These are phyloP conservation scores for Lichenostomus cassidix DNA, from an alignment of 2,113 vertebrate species.

Conservation along the genomic window DNA sequence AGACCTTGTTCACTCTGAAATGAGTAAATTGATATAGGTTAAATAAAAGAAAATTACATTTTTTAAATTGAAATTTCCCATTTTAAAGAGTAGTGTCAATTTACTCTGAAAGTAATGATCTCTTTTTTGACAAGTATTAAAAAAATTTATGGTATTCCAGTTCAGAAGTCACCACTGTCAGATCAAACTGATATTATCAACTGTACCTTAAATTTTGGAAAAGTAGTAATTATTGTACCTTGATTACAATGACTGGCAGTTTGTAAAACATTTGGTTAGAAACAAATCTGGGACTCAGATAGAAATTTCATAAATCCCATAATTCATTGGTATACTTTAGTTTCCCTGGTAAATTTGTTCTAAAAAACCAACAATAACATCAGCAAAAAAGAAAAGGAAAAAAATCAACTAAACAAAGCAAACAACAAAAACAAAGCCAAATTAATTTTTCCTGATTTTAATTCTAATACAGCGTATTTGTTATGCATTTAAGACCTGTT, in stretches of 20 bases:
- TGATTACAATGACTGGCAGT: neutral
- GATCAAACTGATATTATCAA: neutral
- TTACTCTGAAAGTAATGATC: neutral
- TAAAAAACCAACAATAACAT: fast-evolving
- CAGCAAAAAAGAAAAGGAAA: neutral
- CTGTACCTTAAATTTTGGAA: neutral
- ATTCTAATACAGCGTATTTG: fast-evolving
- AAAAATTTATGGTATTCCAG: neutral
- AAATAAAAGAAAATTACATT: neutral
- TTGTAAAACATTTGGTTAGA: neutral
- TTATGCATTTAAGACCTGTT: neutral
- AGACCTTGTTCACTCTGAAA: neutral
- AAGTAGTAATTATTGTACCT: neutral
- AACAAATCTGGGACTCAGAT: neutral
- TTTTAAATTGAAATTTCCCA: neutral
- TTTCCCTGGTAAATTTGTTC: neutral
- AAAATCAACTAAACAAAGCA: neutral
- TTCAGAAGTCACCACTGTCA: neutral
- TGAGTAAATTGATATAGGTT: neutral
- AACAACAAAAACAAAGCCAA: neutral
- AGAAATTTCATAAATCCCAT: neutral
- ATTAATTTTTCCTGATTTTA: neutral
- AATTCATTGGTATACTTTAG: neutral
- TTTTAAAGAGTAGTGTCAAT: neutral
- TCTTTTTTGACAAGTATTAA: neutral